phyloP scores from a whole-genome alignment of 2,113 vertebrate species.

The Carettochelys insculpta region DNA sequence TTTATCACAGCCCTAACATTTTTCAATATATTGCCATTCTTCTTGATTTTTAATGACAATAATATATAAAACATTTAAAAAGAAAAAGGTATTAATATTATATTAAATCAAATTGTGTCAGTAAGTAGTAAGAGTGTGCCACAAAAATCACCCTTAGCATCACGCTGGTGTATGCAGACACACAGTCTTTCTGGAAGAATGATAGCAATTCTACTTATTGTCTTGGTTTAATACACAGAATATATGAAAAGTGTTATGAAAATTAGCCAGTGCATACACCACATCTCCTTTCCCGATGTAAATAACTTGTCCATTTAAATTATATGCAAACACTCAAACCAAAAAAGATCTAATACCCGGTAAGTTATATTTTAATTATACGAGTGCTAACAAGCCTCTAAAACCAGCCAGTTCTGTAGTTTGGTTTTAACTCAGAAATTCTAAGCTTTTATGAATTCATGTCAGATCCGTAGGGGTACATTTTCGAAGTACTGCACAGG shows the following conservation, averaged over 20 bases:
- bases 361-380: slow-evolving; percentile 60
- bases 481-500: slow-evolving; percentile 69
- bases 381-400: slow-evolving; percentile 63
- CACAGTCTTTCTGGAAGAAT: slow-evolving; percentile 41
- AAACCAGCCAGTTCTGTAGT: slow-evolving; percentile 60
- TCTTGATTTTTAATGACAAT: slow-evolving; percentile 24
- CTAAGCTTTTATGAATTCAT: slow-evolving; percentile 70
- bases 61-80: slow-evolving; percentile 35
- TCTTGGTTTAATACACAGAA: slow-evolving; percentile 48
- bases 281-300: slow-evolving; percentile 39
- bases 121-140: slow-evolving; percentile 18
- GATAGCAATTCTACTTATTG: slow-evolving; percentile 50
- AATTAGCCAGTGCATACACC: slow-evolving; percentile 39
- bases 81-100: slow-evolving; percentile 18
- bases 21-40: slow-evolving; percentile 13
- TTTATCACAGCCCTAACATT: not conserved
- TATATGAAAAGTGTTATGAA: slow-evolving; percentile 60
- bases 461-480: slow-evolving; percentile 69
- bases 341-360: slow-evolving; percentile 27
- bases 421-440: slow-evolving; percentile 70
- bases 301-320: slow-evolving; percentile 59
- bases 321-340: not conserved
- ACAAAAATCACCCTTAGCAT: slow-evolving; percentile 60
- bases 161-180: slow-evolving; percentile 51
- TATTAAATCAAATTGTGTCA: slow-evolving; percentile 48